A percentile compares a stretch with the other conserved stretches of the same genome.
phyloP scores from a whole-genome alignment of 2,888 invertebrate species.

The Lampropteryx suffumata region DNA sequence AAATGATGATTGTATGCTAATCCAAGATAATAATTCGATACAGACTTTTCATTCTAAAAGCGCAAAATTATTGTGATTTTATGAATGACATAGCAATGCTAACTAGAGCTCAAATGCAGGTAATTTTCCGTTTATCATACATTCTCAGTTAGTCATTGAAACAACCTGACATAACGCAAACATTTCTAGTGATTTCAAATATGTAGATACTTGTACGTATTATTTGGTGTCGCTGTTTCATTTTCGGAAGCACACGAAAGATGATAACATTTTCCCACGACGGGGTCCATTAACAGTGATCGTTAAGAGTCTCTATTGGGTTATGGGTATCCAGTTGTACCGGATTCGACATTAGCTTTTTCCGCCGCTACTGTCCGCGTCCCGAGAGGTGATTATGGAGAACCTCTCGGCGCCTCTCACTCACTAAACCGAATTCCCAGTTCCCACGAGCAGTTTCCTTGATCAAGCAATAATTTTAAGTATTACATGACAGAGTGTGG shows the following conservation, averaged over 20 bases:
- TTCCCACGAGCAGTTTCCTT: conserved; percentile 74
- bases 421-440: conserved; percentile 65
- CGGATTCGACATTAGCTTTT: conserved; percentile 58
- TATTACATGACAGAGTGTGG: conserved; percentile 38
- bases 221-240: too few relatives aligned
- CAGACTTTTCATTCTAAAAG: too few relatives aligned
- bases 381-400: conserved; percentile 52
- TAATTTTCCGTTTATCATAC: conserved; percentile 14
- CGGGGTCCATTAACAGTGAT: conserved; percentile 43
- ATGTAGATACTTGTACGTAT: neutral
- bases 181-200: conserved; percentile 1
- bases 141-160: conserved; percentile 10
- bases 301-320: conserved; percentile 52
- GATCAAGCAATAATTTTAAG: conserved; percentile 61
- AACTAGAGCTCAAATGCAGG: neutral
- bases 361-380: conserved; percentile 40
- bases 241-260: too few relatives aligned
- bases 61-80: too few relatives aligned
- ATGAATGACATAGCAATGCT: conserved; percentile 5
- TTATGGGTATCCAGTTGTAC: conserved; percentile 48
- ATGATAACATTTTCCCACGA: conserved; percentile 35
- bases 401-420: conserved; percentile 72
- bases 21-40: too few relatives aligned
- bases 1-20: too few relatives aligned
- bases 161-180: neutral